Percentiles rank a stretch among this genome's conserved stretches.
These are phyloP conservation scores for Trichogramma evanescens DNA, from an alignment of 2,888 invertebrate genomes.

Conservation along the genomic window DNA sequence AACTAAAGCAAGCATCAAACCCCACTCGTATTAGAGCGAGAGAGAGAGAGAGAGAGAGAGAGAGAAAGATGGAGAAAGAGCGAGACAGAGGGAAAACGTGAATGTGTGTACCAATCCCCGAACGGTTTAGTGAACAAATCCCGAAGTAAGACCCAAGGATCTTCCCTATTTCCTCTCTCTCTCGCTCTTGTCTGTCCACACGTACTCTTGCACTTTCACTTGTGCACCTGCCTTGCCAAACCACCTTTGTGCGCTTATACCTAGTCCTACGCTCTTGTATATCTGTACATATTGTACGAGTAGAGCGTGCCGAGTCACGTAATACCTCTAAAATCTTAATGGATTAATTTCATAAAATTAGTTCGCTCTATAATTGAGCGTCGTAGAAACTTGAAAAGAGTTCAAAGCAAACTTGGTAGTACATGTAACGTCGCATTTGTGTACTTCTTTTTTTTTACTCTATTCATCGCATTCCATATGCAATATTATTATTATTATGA, in stretches of 20 bases:
- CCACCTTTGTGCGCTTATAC: background rate
- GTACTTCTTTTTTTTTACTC: background rate
- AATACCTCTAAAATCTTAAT: slow-evolving; percentile 31
- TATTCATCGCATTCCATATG: background rate
- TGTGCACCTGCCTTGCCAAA: slow-evolving; percentile 3
- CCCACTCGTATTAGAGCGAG: background rate
- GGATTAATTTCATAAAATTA: slow-evolving; percentile 43
- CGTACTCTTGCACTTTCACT: slow-evolving; percentile 6
- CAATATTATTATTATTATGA: background rate
- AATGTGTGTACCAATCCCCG: slow-evolving; percentile 27
- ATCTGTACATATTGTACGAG: too few species aligned
- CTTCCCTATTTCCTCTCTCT: slow-evolving; percentile 35
- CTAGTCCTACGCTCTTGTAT: too few species aligned
- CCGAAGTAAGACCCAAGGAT: slow-evolving; percentile 38
- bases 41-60: background rate
- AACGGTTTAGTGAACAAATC: slow-evolving; percentile 41
- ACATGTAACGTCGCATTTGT: background rate
- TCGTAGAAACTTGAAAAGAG: background rate
- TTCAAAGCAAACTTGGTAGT: too few species aligned
- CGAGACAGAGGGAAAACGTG: slow-evolving; percentile 9
- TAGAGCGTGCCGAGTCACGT: background rate
- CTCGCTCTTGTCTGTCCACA: slow-evolving; percentile 9
- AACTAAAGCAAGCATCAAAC: too few species aligned
- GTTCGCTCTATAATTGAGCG: slow-evolving; percentile 33
- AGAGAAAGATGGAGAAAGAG: background rate